These are phyloP conservation scores for Latheticus oryzae DNA, from an alignment of 2,888 invertebrate genomes.

Conservation along the genomic window DNA sequence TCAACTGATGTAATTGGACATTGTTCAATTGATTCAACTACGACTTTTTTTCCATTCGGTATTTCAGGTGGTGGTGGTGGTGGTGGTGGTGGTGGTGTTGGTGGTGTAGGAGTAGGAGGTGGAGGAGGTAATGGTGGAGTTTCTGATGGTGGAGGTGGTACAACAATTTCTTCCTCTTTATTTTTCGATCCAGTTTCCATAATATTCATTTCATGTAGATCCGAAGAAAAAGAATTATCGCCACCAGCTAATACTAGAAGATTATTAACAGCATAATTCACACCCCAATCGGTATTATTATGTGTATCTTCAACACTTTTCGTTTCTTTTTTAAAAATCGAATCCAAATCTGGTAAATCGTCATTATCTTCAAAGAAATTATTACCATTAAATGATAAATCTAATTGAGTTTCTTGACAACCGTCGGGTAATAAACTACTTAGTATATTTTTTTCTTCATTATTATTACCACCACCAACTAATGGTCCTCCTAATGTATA, in stretches of 20 bases:
- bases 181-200: constrained; percentile 32
- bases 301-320: constrained; percentile 32
- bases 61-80: too few relatives aligned
- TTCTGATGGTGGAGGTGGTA: too few relatives aligned
- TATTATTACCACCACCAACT: constrained; percentile 27
- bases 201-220: constrained; percentile 27
- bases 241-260: constrained; percentile 17
- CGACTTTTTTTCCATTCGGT: too few relatives aligned
- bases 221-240: constrained; percentile 9
- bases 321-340: too few relatives aligned
- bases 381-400: constrained; percentile 5
- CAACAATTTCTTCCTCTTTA: too few relatives aligned
- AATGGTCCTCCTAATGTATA: constrained; percentile 30
- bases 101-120: too few relatives aligned
- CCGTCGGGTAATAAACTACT: constrained; percentile 9
- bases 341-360: too few relatives aligned
- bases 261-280: constrained; percentile 29
- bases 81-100: too few relatives aligned
- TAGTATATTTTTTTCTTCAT: constrained; percentile 19
- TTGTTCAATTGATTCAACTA: constrained; percentile 27
- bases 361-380: constrained; percentile 16
- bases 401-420: constrained; percentile 4
- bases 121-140: too few relatives aligned
- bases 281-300: constrained; percentile 23
- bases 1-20: constrained; percentile 7